phyloP scores from a whole-genome alignment of 2,888 invertebrate genomes.

The Laspeyria flexula region DNA sequence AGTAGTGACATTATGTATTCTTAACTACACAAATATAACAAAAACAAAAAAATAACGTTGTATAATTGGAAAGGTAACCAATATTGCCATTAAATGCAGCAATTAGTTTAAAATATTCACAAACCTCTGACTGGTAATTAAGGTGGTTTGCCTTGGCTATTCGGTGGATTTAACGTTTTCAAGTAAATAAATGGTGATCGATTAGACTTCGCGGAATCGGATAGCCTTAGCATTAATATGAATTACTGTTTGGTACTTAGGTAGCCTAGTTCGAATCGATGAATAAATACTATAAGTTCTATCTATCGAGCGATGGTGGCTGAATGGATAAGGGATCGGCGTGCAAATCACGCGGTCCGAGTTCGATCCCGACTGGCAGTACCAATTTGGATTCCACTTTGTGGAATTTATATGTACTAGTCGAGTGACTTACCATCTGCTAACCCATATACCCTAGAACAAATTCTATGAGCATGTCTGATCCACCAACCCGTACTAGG shows the following conservation, averaged over 20 bases:
- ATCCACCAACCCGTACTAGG: too few relatives aligned
- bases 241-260: conserved; percentile 1
- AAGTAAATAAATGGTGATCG: conserved; percentile 9
- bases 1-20: too few relatives aligned
- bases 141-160: conserved; percentile 4
- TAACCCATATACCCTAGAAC: too few relatives aligned
- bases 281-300: neutral
- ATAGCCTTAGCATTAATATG: conserved; percentile 2
- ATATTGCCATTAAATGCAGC: neutral
- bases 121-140: neutral
- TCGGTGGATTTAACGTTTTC: conserved; percentile 6
- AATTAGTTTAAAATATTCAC: conserved; percentile 2
- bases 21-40: too few relatives aligned
- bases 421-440: too few relatives aligned
- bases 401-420: too few relatives aligned
- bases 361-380: too few relatives aligned
- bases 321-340: too few relatives aligned
- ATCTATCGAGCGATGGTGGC: too few relatives aligned
- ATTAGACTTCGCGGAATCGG: conserved; percentile 5
- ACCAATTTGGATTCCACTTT: too few relatives aligned
- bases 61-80: neutral
- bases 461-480: too few relatives aligned
- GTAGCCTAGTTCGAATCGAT: neutral
- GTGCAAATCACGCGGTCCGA: too few relatives aligned
- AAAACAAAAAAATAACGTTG: neutral